Conservation (phyloP, 2,797 vertebrate genomes). For the Aselliscus stoliczkanus region DNA sequence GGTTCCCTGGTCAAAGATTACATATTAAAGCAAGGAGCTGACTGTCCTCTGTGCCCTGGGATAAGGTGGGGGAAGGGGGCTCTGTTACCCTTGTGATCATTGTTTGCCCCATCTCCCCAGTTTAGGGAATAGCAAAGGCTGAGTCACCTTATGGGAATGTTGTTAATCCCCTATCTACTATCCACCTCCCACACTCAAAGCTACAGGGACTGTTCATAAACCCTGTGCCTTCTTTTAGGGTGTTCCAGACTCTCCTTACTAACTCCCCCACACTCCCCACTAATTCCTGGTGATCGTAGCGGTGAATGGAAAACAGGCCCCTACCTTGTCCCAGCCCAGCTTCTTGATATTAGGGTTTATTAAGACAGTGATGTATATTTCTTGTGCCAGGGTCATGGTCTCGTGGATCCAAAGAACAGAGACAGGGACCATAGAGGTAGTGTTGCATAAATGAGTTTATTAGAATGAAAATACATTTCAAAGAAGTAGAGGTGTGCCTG, state of each 20-base stretch:
- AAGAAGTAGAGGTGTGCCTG: no score
- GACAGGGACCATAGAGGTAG: no score
- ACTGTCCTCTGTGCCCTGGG: not conserved
- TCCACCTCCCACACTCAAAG: not conserved
- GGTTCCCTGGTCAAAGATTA: not conserved
- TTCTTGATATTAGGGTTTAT: not conserved
- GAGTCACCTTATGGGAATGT: no score
- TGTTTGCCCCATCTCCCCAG: not conserved
- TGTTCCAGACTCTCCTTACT: not conserved
- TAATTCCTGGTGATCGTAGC: not conserved
- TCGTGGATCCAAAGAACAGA: no score
- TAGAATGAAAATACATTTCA: no score
- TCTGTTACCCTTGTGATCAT: not conserved
- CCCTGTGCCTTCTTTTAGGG: not conserved
- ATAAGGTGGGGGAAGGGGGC: not conserved
- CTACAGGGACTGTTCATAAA: not conserved
- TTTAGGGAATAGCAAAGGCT: no score
- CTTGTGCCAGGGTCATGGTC: no score
- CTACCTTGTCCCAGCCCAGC: not conserved
- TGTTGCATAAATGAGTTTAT: no score
- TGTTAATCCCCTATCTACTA: not conserved
- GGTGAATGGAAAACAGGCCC: not conserved
- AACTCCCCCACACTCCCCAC: no score
- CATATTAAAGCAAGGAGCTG: not conserved
- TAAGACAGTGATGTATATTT: no score